phyloP scores from a whole-genome alignment of 2,113 vertebrate species.

The Physeter macrocephalus region DNA sequence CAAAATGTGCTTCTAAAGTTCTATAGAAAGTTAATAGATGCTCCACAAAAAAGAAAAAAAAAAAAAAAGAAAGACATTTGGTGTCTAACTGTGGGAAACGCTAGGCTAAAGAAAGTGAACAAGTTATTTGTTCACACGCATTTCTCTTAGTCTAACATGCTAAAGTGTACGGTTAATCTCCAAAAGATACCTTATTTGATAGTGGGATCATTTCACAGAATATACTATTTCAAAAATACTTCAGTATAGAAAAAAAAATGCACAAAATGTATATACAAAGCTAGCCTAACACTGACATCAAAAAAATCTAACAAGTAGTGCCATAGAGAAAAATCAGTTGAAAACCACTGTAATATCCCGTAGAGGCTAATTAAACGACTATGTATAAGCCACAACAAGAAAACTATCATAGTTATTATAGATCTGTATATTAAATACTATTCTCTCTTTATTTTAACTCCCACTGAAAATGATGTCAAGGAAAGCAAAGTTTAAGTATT shows the following conservation, averaged over 20 bases:
- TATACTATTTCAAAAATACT: not conserved
- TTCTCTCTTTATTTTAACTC: not conserved
- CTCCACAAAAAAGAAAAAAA: not conserved
- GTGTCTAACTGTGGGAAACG: not conserved
- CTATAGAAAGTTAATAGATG: not conserved
- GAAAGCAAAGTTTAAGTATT: not conserved
- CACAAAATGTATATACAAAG: not conserved
- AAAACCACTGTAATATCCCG: not conserved
- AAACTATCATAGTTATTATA: not conserved
- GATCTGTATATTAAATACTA: not conserved
- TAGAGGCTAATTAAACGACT: constrained; percentile 32
- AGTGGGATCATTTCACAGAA: not conserved
- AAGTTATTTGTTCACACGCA: not conserved
- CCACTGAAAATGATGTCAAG: not conserved
- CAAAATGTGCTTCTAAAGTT: not conserved
- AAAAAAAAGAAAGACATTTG: not conserved
- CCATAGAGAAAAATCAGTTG: not conserved
- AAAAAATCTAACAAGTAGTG: not conserved
- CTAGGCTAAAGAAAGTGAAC: not conserved
- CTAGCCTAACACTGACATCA: not conserved
- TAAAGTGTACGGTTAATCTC: not conserved
- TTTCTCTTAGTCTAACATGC: not conserved
- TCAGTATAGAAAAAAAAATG: not conserved
- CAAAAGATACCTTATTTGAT: not conserved
- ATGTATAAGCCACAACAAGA: not conserved